Conservation (phyloP, 92 coral and sea anemone genomes). For the Palythoa grandiflora region DNA sequence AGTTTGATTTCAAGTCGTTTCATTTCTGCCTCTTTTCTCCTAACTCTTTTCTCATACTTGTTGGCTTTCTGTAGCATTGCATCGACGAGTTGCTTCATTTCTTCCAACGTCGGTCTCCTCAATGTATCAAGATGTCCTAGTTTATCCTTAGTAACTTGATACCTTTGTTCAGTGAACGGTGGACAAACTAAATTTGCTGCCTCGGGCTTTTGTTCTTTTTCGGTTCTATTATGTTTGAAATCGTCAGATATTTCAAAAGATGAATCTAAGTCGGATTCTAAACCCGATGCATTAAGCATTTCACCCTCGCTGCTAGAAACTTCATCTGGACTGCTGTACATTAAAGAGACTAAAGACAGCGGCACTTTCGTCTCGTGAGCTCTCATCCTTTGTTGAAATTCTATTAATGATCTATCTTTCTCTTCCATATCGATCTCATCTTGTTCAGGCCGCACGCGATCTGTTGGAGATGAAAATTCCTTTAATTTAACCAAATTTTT, state of each 20-base stretch:
- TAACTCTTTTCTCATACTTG: conserved; percentile 63
- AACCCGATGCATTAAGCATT: conserved; percentile 40
- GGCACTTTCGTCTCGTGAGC: neutral
- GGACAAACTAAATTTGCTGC: neutral
- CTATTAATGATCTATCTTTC: neutral
- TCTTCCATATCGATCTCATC: neutral
- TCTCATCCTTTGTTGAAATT: neutral
- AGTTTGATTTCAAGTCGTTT: conserved; percentile 70
- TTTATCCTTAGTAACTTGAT: conserved; percentile 2
- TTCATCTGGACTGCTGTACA: conserved; percentile 14
- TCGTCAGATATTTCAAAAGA: conserved; percentile 15
- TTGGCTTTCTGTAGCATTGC: conserved; percentile 66
- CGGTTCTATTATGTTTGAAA: neutral
- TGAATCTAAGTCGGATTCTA: conserved; percentile 36
- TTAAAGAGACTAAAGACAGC: neutral
- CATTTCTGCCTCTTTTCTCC: conserved; percentile 69
- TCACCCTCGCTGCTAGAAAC: conserved; percentile 42
- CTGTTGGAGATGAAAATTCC: neutral
- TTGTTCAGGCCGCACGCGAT: neutral
- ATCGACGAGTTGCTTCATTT: conserved; percentile 72
- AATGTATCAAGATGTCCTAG: neutral
- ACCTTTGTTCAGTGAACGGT: neutral
- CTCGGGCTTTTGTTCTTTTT: neutral
- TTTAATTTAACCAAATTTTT: neutral
- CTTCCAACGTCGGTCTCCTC: conserved; percentile 39